phyloP scores from a whole-genome alignment of 2,888 invertebrate species.

The Dolichomitus sp. region DNA sequence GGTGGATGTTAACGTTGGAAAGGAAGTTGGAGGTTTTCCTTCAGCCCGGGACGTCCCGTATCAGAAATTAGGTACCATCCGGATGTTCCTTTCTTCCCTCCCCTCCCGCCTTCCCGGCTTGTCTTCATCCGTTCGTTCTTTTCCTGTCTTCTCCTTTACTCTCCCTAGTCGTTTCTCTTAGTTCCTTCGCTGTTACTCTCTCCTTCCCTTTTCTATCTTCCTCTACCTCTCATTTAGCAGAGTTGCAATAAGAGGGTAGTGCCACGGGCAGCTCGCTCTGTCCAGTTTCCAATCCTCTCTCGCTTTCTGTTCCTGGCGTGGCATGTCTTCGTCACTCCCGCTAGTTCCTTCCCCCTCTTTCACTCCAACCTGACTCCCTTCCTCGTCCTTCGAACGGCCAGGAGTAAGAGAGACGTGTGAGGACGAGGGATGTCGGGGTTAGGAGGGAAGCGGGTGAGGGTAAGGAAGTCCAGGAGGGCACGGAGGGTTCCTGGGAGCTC shows the following conservation, averaged over 20 bases:
- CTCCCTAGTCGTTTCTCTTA: constrained; percentile 13
- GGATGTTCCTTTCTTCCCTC: constrained; percentile 59
- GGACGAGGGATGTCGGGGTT: constrained; percentile 42
- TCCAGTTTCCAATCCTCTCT: constrained; percentile 73
- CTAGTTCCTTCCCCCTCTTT: constrained; percentile 60
- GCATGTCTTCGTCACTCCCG: constrained; percentile 46
- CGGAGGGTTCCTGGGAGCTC: constrained; percentile 76
- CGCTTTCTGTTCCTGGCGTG: constrained; percentile 58
- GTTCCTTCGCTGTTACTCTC: constrained; percentile 31
- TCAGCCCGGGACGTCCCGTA: constrained; percentile 68
- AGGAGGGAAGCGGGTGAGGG: constrained; percentile 64
- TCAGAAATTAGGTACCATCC: constrained; percentile 77
- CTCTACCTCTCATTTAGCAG: constrained; percentile 73
- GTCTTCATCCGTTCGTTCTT: constrained; percentile 29
- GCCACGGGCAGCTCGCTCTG: constrained; percentile 62
- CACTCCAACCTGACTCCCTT: constrained; percentile 65
- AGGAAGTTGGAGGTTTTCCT: constrained; percentile 40
- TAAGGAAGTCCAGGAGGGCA: constrained; percentile 56
- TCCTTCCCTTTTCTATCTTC: constrained; percentile 29
- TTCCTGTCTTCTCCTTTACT: constrained; percentile 31
- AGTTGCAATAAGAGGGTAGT: constrained; percentile 78
- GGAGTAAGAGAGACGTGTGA: constrained; percentile 43
- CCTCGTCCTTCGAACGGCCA: constrained; percentile 49
- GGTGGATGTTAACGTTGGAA: constrained; percentile 17
- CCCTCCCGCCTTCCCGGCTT: constrained; percentile 18